Evolutionary conservation across 1,140 invertebrate species (phyloP).

Genomic region (Cotesia glomerata): DNA sequence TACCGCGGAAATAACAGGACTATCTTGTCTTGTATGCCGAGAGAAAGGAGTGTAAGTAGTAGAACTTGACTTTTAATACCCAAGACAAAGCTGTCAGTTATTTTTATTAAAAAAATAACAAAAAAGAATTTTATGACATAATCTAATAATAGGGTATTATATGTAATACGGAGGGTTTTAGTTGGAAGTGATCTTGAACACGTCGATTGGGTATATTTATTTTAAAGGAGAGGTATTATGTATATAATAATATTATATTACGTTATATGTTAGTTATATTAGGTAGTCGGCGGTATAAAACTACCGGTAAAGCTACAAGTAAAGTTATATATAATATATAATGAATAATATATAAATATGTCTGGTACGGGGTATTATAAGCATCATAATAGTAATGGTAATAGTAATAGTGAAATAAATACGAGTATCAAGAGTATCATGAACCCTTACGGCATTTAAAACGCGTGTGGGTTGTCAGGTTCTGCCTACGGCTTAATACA

Average conservation of each 20-base stretch:
- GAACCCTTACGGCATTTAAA: no score
- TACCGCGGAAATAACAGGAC: constrained; percentile 17
- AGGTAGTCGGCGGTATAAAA: no score
- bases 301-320: no score
- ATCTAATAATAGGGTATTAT: neutral
- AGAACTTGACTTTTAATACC: neutral
- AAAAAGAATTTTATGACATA: no score
- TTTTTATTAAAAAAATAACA: neutral
- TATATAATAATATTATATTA: no score
- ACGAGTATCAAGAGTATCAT: no score
- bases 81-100: constrained; percentile 9
- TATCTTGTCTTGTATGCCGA: neutral
- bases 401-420: no score
- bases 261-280: no score
- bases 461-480: neutral
- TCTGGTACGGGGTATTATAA: no score
- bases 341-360: no score
- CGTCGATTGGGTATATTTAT: constrained; percentile 11
- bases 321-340: no score
- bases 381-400: no score
- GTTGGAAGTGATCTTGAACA: constrained; percentile 3
- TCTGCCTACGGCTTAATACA: neutral
- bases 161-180: neutral
- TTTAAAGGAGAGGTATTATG: neutral
- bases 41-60: neutral